Base-by-base conservation (phyloP, 2,888 invertebrate genomes). In the Lutraria lutraria region DNA sequence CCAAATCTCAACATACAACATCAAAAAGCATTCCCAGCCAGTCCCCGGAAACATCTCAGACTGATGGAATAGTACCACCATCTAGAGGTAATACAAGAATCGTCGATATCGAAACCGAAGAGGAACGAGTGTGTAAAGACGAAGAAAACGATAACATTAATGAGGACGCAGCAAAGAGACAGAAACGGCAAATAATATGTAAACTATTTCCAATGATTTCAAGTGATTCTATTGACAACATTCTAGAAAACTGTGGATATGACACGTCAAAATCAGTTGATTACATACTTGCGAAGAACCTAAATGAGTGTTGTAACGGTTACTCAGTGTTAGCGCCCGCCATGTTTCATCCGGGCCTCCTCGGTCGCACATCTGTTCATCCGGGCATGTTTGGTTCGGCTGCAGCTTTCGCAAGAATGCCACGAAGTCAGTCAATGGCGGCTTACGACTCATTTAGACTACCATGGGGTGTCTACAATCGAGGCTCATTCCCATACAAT, bases 191-290 rank as follows among this genome's bases (percentile, higher is more conserved):
- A 80, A 85, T 85, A 15, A 85, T 85, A n/a, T 80, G 85, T 56
- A 85, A 85, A 60, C 80, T 85, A 21, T 85, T 87, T 53, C 83
- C 87, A 43, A 87, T 83, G 82, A 19, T 87, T 34, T 68, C 82
- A 31, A 25, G 16, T 10, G 1, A 31, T 25, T 82, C 53, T 25
- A 43, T 88, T 21, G 56, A 88, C 68, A 80, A 87, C 43, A 76
- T 87, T 63, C 60, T 87, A 12, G 25, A 13, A 16, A 85, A 68
- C 34, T 81, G 83, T 54, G 87, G 54, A 19, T 81, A 79, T 25
- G 88, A 90, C 80, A 88, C 85, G 25, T 87, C 88, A 4, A 90
- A 89, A 68, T 82, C 87, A n/a, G 87, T 90, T 52, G 88, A 89
- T 43, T 85, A 68, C 29, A 90, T 90, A 72, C 85, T 90, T 0